phyloP scores from a whole-genome alignment of 2,888 invertebrate genomes.

The Stenchaetothrips biformis region DNA sequence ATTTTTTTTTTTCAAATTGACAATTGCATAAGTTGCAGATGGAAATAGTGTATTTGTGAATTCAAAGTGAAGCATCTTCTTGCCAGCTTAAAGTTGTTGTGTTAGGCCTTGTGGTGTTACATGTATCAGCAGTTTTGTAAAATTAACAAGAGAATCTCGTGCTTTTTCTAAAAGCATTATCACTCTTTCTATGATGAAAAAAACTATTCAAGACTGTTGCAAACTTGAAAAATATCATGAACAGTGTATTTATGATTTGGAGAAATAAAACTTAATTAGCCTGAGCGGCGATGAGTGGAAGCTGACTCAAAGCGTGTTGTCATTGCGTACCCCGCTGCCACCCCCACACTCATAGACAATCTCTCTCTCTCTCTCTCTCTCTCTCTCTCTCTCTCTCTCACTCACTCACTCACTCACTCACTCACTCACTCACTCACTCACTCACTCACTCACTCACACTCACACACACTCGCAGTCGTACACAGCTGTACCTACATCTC shows the following conservation, averaged over 20 bases:
- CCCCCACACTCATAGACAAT: neutral
- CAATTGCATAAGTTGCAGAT: neutral
- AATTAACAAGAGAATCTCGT: neutral
- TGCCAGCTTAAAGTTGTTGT: conserved; percentile 11
- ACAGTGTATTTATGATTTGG: conserved; percentile 19
- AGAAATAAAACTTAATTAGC: neutral
- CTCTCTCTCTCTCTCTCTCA: too few species aligned
- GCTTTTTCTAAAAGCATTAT: conserved; percentile 11
- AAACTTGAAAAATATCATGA: conserved; percentile 13
- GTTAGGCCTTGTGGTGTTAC: conserved; percentile 6
- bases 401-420: too few species aligned
- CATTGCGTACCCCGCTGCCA: too few species aligned
- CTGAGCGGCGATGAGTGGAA: conserved; percentile 20
- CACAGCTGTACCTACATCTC: too few species aligned
- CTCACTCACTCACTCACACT: too few species aligned
- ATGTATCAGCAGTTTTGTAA: conserved; percentile 21
- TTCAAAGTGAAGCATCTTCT: neutral
- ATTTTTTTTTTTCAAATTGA: conserved; percentile 8
- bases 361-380: too few species aligned
- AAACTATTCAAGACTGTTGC: conserved; percentile 21
- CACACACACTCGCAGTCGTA: too few species aligned
- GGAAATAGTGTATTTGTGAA: conserved; percentile 8
- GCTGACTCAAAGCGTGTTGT: neutral
- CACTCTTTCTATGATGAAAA: neutral
- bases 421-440: too few species aligned